Conservation (phyloP, 2,797 vertebrate species). For the Petrocephalus schoutedeni region DNA sequence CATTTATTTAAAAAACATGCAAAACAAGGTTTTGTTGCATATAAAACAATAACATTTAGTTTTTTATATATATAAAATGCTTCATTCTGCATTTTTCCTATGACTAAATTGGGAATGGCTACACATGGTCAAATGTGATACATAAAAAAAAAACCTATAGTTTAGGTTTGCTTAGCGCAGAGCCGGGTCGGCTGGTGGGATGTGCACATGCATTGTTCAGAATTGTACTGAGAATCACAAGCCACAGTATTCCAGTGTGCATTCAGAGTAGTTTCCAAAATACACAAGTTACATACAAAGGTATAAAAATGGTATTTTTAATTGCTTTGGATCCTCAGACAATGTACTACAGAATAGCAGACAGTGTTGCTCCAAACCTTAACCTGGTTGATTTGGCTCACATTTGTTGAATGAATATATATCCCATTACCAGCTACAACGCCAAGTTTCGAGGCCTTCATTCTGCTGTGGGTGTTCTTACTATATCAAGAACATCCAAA, state of each 20-base stretch:
- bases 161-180: background rate
- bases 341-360: background rate
- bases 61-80: constrained; percentile 8
- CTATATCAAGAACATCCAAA: background rate
- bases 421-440: background rate
- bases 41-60: constrained; percentile 17
- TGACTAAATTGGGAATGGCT: background rate
- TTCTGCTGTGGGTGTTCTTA: background rate
- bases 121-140: background rate
- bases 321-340: background rate
- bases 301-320: background rate
- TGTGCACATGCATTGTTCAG: background rate
- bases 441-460: background rate
- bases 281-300: background rate
- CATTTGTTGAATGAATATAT: background rate
- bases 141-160: background rate
- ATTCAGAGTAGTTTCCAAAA: constrained; percentile 10
- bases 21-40: constrained; percentile 16
- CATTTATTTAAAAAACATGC: constrained; percentile 26
- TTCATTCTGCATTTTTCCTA: background rate
- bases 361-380: background rate
- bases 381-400: background rate
- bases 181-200: background rate
- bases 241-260: background rate
- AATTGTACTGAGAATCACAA: background rate